These are phyloP conservation scores for Mythimna loreyi DNA, from an alignment of 2,888 invertebrate genomes.

Conservation along the genomic window DNA sequence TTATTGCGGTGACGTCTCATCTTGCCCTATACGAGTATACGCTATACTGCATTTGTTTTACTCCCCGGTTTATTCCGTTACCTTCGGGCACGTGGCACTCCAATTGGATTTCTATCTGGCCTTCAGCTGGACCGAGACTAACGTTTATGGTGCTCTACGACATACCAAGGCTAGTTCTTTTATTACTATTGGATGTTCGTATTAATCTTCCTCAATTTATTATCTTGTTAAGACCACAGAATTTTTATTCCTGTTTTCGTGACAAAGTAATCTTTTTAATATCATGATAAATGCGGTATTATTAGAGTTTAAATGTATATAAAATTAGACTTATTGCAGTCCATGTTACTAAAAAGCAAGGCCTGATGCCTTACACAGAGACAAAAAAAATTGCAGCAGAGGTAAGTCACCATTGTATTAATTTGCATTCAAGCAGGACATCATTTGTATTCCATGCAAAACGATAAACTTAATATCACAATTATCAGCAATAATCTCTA, in stretches of 20 bases:
- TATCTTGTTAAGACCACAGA: slow-evolving; percentile 30
- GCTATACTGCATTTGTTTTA: slow-evolving; percentile 67
- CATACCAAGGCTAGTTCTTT: slow-evolving; percentile 58
- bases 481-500: slow-evolving; percentile 41
- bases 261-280: slow-evolving; percentile 14
- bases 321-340: background rate
- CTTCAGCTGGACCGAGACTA: slow-evolving; percentile 60
- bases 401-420: background rate
- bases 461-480: slow-evolving; percentile 22
- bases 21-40: slow-evolving; percentile 65
- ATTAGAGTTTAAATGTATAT: slow-evolving; percentile 6
- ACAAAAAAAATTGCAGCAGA: slow-evolving; percentile 10
- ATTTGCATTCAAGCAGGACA: slow-evolving; percentile 16
- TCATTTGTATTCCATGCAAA: slow-evolving; percentile 18
- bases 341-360: background rate
- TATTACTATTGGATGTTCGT: slow-evolving; percentile 48
- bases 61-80: slow-evolving; percentile 77
- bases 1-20: slow-evolving; percentile 80
- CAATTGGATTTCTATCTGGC: slow-evolving; percentile 61
- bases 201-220: slow-evolving; percentile 46
- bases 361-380: background rate
- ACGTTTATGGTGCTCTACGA: slow-evolving; percentile 60
- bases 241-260: slow-evolving; percentile 15
- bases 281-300: slow-evolving; percentile 28
- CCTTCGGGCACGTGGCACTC: slow-evolving; percentile 72